Base-by-base conservation (phyloP, 2,888 invertebrate species). In the Cryptocheilus praepositus region DNA sequence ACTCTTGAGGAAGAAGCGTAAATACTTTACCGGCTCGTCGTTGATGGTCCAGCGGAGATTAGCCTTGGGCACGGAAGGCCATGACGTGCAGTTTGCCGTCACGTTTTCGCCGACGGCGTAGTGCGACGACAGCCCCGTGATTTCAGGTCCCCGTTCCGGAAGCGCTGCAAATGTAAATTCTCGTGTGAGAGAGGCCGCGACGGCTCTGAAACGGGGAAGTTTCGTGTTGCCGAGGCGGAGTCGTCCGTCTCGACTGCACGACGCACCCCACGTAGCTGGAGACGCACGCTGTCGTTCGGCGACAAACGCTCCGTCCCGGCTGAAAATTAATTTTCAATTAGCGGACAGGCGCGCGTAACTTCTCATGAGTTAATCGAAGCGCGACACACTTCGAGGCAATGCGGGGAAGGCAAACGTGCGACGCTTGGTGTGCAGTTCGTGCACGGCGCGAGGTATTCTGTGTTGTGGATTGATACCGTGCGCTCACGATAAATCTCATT, bases 41-140 rank as follows among this genome's bases (percentile, higher is more conserved):
- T 90, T 91, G 81, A 91, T 88, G 71, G 86, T 87, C 90, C 90
- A 91, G 19, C 88, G 85, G 63, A 91, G 85, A 65, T 85, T 86
- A 15, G 91, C 90, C 22, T 89, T 88, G 1, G 90, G 90, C 65
- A 88, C 84, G 52, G 90, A 90, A 7, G 89, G 88, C 67, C 88
- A 89, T 2, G 90, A 88, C 7, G 89, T 89, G 79, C 90, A 90
- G 81, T 90, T 90, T 52, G 90, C 89, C 45, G 89, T 86, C 36
- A 91, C 87, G 68, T 87, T 87, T 71, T 90, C 90, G 7, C 90
- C 90, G 46, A 89, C 83, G 51, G 89, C 87, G 78, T 90, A 91
- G 59, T 89, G 85, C 7, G 85, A 83, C 64, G 88, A 85, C 53
- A 90, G 86, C 15, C 90, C 89, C 19, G 83, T 86, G 74, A 91